A percentile compares a stretch with the other conserved stretches of the same genome.
Evolutionary conservation across 2,888 invertebrate species (phyloP).

Genomic region (Brachyptera risi): DNA sequence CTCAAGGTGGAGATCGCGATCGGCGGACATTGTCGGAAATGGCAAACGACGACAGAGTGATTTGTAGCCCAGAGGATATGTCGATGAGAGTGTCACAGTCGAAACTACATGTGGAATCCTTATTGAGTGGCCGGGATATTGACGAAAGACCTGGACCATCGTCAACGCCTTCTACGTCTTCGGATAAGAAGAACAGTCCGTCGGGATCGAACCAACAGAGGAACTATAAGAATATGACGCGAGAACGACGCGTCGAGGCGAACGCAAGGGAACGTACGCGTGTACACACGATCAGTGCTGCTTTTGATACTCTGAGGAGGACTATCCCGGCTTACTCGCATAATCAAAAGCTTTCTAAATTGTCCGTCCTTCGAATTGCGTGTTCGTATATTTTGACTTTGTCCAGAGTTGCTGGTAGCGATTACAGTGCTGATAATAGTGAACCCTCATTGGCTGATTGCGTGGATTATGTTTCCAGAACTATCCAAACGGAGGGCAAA

Average conservation of each 20-base stretch:
- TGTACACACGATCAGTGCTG: constrained; percentile 93
- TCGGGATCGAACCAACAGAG: constrained; percentile 57
- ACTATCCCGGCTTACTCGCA: constrained; percentile 89
- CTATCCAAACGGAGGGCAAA: constrained; percentile 89
- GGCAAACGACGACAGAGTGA: constrained; percentile 17
- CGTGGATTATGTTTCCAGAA: constrained; percentile 83
- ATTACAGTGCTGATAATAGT: constrained; percentile 58
- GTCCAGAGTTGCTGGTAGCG: constrained; percentile 68
- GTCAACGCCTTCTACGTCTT: constrained; percentile 23
- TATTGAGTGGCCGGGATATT: constrained; percentile 6
- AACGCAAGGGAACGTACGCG: constrained; percentile 89
- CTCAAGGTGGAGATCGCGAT: neutral
- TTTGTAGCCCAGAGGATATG: constrained; percentile 7
- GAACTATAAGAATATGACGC: constrained; percentile 94
- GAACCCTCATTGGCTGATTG: constrained; percentile 65
- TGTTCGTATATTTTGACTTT: constrained; percentile 90
- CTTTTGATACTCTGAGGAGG: constrained; percentile 81
- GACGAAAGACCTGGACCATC: constrained; percentile 19
- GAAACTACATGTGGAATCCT: constrained; percentile 12
- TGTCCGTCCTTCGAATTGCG: constrained; percentile 88
- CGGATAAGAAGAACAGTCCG: constrained; percentile 29
- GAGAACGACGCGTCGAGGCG: constrained; percentile 88
- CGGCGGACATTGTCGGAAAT: constrained; percentile 12
- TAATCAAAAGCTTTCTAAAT: constrained; percentile 88
- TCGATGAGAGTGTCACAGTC: neutral